Base-by-base conservation (phyloP, 2,113 vertebrate genomes). In the Podarcis muralis region DNA sequence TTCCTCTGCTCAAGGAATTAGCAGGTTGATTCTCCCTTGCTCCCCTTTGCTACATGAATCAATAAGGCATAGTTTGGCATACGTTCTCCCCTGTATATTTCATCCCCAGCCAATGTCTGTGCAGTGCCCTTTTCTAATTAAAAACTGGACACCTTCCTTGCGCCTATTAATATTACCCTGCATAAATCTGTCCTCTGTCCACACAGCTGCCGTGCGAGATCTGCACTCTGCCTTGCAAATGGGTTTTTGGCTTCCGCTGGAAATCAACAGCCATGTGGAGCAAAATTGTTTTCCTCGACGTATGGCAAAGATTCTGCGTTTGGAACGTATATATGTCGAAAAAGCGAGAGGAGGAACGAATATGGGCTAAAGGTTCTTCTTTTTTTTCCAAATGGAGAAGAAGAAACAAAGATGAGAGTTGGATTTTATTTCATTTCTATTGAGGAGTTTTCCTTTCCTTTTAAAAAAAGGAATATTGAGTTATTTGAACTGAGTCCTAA, bases 111-210 rank as follows among this genome's bases (percentile, higher is more conserved):
- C 35, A 43, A 83, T 30, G 78, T 79, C 83, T 87, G 62, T 2
- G 0, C 80, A 37, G 40, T 78, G 62, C 15, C 23, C 82, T 92
- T 93, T 89, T 93, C 78, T 85, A 95, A 94, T 94, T 88, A 92
- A 71, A 90, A 71, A 78, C 62, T 78, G 87, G 87, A 90, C 74
- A n/a, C 43, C 88, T 90, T 93, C 43, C 68, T 88, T 77, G 83
- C 79, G 75, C 76, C 86, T 71, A 4, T 92, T 92, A 90, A 90
- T 87, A 48, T 0, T 4, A 25, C 37, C 16, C 69, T 86, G 76
- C 84, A 75, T 88, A 87, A 89, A 88, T 86, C 77, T 92, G 62
- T 37, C 79, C 0, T 2, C 72, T 88, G 79, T 57, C 25, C 87
- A 66, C 37, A 30, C 37, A 25, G n/a, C 89, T 87, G 71, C 86